phyloP scores from a whole-genome alignment of 2,113 vertebrate species.

The Muntiacus reevesi region DNA sequence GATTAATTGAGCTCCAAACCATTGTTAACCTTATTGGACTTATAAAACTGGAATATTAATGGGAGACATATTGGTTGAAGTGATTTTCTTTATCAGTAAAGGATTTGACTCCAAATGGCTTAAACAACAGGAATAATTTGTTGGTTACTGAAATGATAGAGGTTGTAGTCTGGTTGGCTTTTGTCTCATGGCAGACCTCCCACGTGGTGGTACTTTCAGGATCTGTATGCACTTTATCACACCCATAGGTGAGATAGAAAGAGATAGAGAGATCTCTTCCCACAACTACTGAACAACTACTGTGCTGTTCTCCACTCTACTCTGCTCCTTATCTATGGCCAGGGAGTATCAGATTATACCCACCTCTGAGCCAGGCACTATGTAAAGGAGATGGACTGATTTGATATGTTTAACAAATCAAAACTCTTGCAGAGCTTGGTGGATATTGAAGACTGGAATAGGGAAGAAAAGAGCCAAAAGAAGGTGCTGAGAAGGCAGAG shows the following conservation, averaged over 20 bases:
- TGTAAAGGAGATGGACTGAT: background rate
- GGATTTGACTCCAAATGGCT: background rate
- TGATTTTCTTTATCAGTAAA: background rate
- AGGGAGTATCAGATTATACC: background rate
- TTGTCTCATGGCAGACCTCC: background rate
- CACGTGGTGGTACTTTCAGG: background rate
- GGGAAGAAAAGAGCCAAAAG: background rate
- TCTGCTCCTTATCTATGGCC: background rate
- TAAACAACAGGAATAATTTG: background rate
- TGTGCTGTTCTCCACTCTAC: accelerated
- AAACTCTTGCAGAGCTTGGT: background rate
- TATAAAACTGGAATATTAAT: background rate
- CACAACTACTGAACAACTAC: background rate
- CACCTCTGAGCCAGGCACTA: background rate
- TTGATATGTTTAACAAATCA: background rate
- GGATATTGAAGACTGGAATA: background rate
- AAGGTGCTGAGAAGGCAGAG: background rate
- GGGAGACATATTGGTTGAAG: background rate
- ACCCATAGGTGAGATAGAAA: background rate
- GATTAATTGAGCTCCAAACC: background rate
- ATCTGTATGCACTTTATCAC: background rate
- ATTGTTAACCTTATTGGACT: background rate
- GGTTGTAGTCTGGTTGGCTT: background rate
- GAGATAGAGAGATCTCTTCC: background rate
- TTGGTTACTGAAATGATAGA: background rate